Evolutionary conservation across 37 sponge, comb jelly and placozoan species (phyloP).

Genomic region (Aphrocallistes beatrix): DNA sequence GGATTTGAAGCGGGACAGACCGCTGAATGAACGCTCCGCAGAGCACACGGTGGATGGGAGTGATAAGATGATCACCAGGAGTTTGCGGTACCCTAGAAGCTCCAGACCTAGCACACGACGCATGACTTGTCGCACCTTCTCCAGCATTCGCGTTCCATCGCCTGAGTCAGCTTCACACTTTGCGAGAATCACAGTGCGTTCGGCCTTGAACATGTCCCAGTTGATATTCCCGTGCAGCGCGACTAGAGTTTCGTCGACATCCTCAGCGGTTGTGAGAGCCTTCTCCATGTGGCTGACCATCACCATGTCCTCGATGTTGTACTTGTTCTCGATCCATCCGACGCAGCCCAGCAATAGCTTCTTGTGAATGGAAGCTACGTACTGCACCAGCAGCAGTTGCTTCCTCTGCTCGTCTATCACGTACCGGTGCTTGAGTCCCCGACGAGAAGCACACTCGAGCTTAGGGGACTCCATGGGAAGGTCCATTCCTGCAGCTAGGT

Average conservation of each 20-base stretch:
- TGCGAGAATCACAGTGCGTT: constrained; percentile 6
- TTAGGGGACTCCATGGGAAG: background rate
- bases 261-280: background rate
- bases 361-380: constrained; percentile 14
- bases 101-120: background rate
- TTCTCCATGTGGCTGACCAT: background rate
- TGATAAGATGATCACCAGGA: background rate
- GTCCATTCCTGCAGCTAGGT: background rate
- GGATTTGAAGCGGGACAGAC: background rate
- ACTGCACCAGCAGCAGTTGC: constrained; percentile 15
- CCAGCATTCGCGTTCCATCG: background rate
- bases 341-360: constrained; percentile 12
- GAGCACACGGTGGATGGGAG: background rate
- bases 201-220: constrained; percentile 5
- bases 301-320: background rate
- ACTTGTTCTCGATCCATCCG: constrained; percentile 6
- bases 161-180: constrained; percentile 3
- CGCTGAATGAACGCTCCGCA: background rate
- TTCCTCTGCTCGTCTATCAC: constrained; percentile 11
- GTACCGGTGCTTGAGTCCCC: constrained; percentile 14
- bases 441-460: background rate
- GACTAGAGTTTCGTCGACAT: constrained; percentile 15
- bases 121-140: background rate
- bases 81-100: background rate
- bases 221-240: constrained; percentile 15